Evolutionary conservation across 1,140 invertebrate genomes (phyloP).

Genomic region (Calosoma granatense): DNA sequence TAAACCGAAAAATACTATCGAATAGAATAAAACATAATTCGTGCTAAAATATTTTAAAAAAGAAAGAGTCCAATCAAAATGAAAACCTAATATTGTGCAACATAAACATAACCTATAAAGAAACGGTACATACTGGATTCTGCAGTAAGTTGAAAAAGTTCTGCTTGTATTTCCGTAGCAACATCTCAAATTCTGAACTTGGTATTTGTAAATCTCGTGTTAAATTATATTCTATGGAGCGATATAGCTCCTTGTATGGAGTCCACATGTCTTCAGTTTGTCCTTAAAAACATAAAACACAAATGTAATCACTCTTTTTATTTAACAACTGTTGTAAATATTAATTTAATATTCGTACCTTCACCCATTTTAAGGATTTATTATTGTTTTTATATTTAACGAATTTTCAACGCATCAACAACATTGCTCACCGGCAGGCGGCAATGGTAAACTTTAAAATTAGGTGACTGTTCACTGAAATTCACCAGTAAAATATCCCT

Average conservation of each 20-base stretch:
- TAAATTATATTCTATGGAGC: conserved; percentile 62
- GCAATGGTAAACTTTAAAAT: too few relatives aligned
- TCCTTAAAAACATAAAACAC: background rate
- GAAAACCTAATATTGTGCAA: too few relatives aligned
- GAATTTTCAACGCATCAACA: too few relatives aligned
- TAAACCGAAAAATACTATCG: background rate
- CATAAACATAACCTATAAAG: too few relatives aligned
- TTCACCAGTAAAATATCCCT: too few relatives aligned
- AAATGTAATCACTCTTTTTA: too few relatives aligned
- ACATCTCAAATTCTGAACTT: conserved; percentile 68
- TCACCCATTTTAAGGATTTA: conserved; percentile 9
- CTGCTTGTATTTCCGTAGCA: conserved; percentile 70
- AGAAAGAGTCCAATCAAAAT: too few relatives aligned
- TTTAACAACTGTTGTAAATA: too few relatives aligned
- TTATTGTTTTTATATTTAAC: background rate
- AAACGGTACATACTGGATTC: conserved; percentile 72
- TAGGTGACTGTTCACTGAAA: too few relatives aligned
- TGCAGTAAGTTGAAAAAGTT: conserved; percentile 80
- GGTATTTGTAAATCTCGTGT: conserved; percentile 48
- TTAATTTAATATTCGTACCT: conserved; percentile 7
- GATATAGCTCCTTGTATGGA: conserved; percentile 71
- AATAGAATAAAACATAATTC: conserved; percentile 19
- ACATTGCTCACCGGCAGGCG: background rate
- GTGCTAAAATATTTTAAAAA: too few relatives aligned
- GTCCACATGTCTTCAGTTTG: conserved; percentile 75